Conservation (phyloP, 2,113 vertebrate species). For the Heptranchias perlo region DNA sequence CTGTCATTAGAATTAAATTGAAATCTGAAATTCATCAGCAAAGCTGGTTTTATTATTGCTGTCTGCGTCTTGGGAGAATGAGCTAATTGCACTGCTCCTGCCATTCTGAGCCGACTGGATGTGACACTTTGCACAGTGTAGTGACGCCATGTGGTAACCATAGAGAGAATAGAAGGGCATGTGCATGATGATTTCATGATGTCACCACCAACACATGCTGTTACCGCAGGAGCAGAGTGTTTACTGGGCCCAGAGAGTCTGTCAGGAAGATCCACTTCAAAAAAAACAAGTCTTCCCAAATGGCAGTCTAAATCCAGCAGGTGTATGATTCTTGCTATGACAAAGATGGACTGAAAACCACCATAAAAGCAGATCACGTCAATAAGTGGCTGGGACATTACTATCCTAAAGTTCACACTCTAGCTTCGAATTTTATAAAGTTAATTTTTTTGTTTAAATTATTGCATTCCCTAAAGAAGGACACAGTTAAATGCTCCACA, state of each 20-base stretch:
- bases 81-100: background rate
- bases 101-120: background rate
- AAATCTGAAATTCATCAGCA: no score
- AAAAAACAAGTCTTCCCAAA: background rate
- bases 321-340: background rate
- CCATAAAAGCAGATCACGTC: background rate
- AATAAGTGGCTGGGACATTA: background rate
- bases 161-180: no score
- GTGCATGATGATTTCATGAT: background rate
- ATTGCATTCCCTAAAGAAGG: background rate
- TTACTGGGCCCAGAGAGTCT: background rate
- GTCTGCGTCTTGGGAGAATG: background rate
- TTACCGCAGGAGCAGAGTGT: background rate
- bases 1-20: background rate
- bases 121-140: background rate
- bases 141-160: background rate
- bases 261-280: background rate
- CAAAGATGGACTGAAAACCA: no score
- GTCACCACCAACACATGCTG: background rate
- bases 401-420: background rate
- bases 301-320: background rate
- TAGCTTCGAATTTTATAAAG: background rate
- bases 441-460: conserved; percentile 10
- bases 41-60: background rate
- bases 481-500: background rate